Base-by-base conservation (phyloP, 2,113 vertebrate species). In the Microcebus jonahi region DNA sequence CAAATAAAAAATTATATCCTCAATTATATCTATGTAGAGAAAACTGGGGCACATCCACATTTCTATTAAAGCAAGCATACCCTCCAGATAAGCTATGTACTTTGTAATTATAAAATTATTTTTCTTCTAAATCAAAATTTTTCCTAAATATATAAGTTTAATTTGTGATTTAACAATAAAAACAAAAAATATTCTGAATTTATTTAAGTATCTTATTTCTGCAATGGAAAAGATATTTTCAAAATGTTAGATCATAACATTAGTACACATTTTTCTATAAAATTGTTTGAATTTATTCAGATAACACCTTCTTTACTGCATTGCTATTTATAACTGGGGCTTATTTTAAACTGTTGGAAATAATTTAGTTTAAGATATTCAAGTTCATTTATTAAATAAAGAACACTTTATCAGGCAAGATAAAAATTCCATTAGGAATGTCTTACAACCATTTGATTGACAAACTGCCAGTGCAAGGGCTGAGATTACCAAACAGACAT, bases 371-470 rank as follows among this genome's bases (percentile, higher is more conserved):
- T 61, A 88, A 4, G 23, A 57, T 61, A 18, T 87, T 90, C 48
- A 94, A 9, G 6, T 18, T 31, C 31, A 6, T 55, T 50, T 6
- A 53, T 18, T 91, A 82, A 86, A 61, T 55, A 80, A 85, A 65
- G 39, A 77, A 77, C 42, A 67, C 45, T 96, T 91, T 63, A 61
- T 94, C 36, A 71, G 8, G 6, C n/a, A 53, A 97, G n/a, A 91
- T 94, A 92, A 97, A 53, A 97, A 75, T 17, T 1, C 42, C 39
- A 27, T 94, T 95, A 92, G 45, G 92, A 75, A 71, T 63, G 65
- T 70, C 53, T 90, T 90, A 61, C 84, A 83, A 48, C 10, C 71
- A 59, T 76, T 84, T 25, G 15, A 73, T 29, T 86, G n/a, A 96
- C 63, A 48, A 55, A 77, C 21, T 76, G 50, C 42, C 89, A 61